Percentiles rank a stretch among this genome's conserved stretches.
Conservation (phyloP, 2,888 invertebrate genomes). For the Lasioglossum villosulum region DNA sequence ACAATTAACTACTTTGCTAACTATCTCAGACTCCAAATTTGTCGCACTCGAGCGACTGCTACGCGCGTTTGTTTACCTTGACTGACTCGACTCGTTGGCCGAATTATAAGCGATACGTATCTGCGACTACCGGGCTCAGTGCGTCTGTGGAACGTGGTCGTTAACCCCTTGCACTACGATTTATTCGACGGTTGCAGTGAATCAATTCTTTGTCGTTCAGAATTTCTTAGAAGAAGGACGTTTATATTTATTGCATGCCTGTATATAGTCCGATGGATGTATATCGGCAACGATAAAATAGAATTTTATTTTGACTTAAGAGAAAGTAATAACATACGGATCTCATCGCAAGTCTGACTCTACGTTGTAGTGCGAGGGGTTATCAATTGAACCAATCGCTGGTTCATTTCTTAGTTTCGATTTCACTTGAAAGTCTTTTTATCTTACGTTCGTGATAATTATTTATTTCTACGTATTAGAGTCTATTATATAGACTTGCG, state of each 20-base stretch:
- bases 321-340: background rate
- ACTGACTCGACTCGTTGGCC: background rate
- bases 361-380: background rate
- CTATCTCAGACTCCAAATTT: background rate
- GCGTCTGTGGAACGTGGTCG: conserved; percentile 2
- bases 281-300: background rate
- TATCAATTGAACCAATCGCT: background rate
- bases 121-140: background rate
- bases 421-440: background rate
- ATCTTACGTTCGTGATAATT: background rate
- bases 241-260: background rate
- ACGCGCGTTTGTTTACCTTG: background rate
- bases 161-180: conserved; percentile 6
- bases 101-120: background rate
- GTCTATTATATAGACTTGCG: background rate
- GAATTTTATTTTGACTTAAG: background rate
- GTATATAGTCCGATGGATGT: background rate
- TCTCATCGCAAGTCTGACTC: background rate
- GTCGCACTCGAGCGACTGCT: background rate
- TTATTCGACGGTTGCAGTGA: background rate
- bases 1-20: background rate
- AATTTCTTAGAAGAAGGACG: background rate
- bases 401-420: background rate
- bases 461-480: background rate
- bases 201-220: background rate